phyloP scores from a whole-genome alignment of 2,888 invertebrate genomes.

The Callinectes sapidus region DNA sequence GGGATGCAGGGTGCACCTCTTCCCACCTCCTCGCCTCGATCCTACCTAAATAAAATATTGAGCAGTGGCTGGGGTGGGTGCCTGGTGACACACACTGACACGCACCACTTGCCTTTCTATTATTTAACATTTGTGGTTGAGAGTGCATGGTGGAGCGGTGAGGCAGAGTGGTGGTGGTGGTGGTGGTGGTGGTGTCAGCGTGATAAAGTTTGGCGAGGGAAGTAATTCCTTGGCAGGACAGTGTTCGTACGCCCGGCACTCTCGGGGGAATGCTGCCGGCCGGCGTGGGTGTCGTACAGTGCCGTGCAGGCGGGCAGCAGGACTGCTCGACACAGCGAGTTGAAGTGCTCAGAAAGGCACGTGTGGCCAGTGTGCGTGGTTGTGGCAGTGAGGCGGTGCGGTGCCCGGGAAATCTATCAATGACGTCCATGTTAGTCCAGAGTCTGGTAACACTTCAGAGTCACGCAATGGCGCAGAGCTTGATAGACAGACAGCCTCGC shows the following conservation, averaged over 20 bases:
- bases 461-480: neutral
- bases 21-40: too few species aligned
- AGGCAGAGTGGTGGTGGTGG: too few species aligned
- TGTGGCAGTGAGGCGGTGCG: neutral
- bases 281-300: neutral
- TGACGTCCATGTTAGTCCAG: neutral
- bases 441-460: neutral
- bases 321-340: neutral
- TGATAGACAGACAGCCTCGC: neutral
- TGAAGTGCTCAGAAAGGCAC: constrained; percentile 7
- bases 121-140: too few species aligned
- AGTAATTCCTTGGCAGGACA: neutral
- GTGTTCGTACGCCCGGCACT: neutral
- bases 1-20: too few species aligned
- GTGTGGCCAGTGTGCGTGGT: neutral
- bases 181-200: too few species aligned
- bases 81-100: too few species aligned
- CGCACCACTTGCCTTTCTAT: too few species aligned
- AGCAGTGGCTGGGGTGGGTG: too few species aligned
- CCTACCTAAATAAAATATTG: too few species aligned
- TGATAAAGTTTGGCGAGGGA: too few species aligned
- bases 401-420: neutral
- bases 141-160: too few species aligned
- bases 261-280: neutral
- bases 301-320: neutral